These are phyloP conservation scores for Leptinotarsa defecta DNA, from an alignment of 1,140 invertebrate species.

Conservation along the genomic window DNA sequence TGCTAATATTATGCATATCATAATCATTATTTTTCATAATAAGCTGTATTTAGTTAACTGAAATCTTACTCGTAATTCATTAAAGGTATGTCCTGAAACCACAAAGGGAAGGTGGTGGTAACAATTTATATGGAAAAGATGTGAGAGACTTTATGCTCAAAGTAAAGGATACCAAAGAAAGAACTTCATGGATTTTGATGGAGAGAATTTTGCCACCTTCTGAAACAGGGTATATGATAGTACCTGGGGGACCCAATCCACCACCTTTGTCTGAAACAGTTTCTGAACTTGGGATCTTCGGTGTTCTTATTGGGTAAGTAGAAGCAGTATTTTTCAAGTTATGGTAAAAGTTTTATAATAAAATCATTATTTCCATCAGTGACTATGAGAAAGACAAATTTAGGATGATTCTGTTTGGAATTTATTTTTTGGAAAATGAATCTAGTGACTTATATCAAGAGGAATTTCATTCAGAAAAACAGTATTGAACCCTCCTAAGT, in stretches of 20 bases:
- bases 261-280: slow-evolving; percentile 70
- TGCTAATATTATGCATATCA: too few species aligned
- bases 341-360: too few species aligned
- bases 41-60: too few species aligned
- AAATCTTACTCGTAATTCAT: slow-evolving; percentile 9
- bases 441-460: too few species aligned
- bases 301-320: slow-evolving; percentile 83
- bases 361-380: too few species aligned
- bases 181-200: slow-evolving; percentile 93
- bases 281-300: slow-evolving; percentile 94
- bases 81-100: slow-evolving; percentile 91
- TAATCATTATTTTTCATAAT: too few species aligned
- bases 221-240: slow-evolving; percentile 82
- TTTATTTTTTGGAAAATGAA: too few species aligned
- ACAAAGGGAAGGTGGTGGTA: slow-evolving; percentile 95
- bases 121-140: slow-evolving; percentile 90
- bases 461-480: background rate
- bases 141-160: slow-evolving; percentile 69
- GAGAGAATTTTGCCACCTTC: slow-evolving; percentile 82
- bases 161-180: slow-evolving; percentile 69
- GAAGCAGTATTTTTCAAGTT: background rate
- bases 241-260: slow-evolving; percentile 62
- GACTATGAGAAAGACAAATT: too few species aligned
- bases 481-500: background rate
- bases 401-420: too few species aligned